Base-by-base conservation (phyloP, 1,140 invertebrate genomes). In the Neodiprion fabricii region DNA sequence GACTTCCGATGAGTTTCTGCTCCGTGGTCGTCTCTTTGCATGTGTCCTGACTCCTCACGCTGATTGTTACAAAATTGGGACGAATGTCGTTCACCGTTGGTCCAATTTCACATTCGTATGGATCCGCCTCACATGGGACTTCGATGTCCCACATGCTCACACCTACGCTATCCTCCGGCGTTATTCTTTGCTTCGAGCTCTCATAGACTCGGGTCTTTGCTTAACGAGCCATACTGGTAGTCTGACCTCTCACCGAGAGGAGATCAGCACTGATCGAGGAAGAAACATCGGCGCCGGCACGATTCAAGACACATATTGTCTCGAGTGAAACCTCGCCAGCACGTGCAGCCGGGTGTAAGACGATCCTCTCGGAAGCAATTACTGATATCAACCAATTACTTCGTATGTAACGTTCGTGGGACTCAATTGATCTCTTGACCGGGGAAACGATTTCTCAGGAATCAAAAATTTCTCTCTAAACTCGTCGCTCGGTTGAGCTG, bases 351-450 rank as follows among this genome's bases (percentile, higher is more conserved):
- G 11, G 53, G 5, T 61, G 53, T 61, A 61, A 72, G 61, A 70
- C 70, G 73, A 77, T 73, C 70, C 72, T 79, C 77, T 72, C 9
- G 74, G 75, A 74, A 70, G 75, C 50, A 78, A 78, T 76, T 79
- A 76, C 73, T 74, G 9, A 68, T 76, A 71, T 74, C 72, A 70
- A 49, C 69, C 47, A 75, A 21, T 47, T 48, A n/a, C 71, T 67
- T 75, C 74, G 73, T 40, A 40, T 40, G 28, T 40, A 40, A 3
- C 53, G 53, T 9, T 61, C 53, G 53, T 17, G 53, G n/a, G 53
- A 61, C 53, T 61, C 53, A 61, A 61, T 61, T 61, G 53, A 61
- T 61, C 53, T 61, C 53, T 61, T 61, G 53, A 61, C 53, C 53
- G 53, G n/a, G 53, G 53, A 61, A 61, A 61, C 53, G 53, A 12